phyloP scores from a whole-genome alignment of 2,888 invertebrate genomes.

The Seira ritae region DNA sequence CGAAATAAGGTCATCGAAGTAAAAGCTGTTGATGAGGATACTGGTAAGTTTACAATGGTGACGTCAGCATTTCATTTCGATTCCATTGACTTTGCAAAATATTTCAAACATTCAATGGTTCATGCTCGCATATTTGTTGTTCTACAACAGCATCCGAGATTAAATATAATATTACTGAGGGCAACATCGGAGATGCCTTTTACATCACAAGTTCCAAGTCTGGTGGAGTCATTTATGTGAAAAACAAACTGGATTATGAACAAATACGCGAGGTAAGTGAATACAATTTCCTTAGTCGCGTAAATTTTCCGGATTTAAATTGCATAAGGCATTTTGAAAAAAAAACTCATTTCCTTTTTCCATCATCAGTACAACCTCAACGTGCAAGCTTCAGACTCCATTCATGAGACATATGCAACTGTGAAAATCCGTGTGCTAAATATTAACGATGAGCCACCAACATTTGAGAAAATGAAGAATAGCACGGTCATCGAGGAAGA shows the following conservation, averaged over 20 bases:
- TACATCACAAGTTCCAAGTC: conserved; percentile 83
- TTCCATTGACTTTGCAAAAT: neutral
- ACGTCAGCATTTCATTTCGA: neutral
- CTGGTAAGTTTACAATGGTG: conserved; percentile 77
- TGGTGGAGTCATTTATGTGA: conserved; percentile 90
- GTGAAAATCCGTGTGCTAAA: conserved; percentile 81
- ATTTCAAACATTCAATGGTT: neutral
- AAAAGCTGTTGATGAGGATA: conserved; percentile 90
- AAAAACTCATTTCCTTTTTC: neutral
- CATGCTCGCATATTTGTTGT: neutral
- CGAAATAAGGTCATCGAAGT: conserved; percentile 91
- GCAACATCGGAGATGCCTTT: conserved; percentile 91
- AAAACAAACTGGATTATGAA: conserved; percentile 88
- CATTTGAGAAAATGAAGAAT: conserved; percentile 84
- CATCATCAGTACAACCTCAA: conserved; percentile 84
- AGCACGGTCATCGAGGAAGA: conserved; percentile 87
- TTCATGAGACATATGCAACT: conserved; percentile 87
- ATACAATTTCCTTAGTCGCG: neutral
- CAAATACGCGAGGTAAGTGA: conserved; percentile 80
- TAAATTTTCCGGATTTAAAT: conserved; percentile 1
- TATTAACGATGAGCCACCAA: conserved; percentile 79
- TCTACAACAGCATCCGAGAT: conserved; percentile 83
- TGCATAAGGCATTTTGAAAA: too few species aligned
- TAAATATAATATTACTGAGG: conserved; percentile 90
- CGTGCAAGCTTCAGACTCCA: conserved; percentile 89